Base-by-base conservation (phyloP, 2,797 vertebrate genomes). In the Heliangelus exortis region DNA sequence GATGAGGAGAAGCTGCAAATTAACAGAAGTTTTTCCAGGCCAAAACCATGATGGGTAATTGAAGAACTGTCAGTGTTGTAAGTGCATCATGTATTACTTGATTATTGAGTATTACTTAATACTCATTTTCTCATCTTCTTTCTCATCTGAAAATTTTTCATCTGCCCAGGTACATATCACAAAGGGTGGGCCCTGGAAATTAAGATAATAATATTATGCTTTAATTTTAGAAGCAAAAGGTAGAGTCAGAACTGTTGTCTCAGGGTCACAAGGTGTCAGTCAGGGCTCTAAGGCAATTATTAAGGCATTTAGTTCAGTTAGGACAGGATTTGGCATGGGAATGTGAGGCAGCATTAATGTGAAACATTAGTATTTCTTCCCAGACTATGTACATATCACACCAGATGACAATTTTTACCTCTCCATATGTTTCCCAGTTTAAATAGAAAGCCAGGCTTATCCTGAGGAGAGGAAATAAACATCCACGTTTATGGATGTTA, bases 311-410 rank as follows among this genome's bases (percentile, higher is more conserved):
- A 55, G 43, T 78, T 91, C 62, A 41, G 62, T 84, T 75, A 36
- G 39, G 39, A 41, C 14, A 41, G 39, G 39, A 41, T 41, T 41
- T 41, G 39, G 39, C 47, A 12, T 15, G 50, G 75, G 89, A 61
- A 81, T 72, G 79, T 87, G 84, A 89, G 83, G 15, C n/a, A 69
- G 89, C 87, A 69, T 95, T 74, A 67, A 79, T n/a, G 28, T 84
- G 77, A 55, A 83, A 67, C 45, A 17, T 50, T 10, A 67, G 65
- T 34, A 15, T n/a, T 90, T 45, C 53, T 88, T 84, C 58, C 66
- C 59, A 79, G 71, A 57, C 33, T 31, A 7, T 33, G 62, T 58
- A 43, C 7, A 3, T 45, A 8, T n/a, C 75, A 51, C 21, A 61
- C 80, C 85, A 84, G 80, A 90, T 0, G 9, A 15, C 36, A 15